Evolutionary conservation across 2,797 vertebrate genomes (phyloP), one percentile per base, ranked within the genome.

Genomic region (Acipenser oxyrinchus): DNA sequence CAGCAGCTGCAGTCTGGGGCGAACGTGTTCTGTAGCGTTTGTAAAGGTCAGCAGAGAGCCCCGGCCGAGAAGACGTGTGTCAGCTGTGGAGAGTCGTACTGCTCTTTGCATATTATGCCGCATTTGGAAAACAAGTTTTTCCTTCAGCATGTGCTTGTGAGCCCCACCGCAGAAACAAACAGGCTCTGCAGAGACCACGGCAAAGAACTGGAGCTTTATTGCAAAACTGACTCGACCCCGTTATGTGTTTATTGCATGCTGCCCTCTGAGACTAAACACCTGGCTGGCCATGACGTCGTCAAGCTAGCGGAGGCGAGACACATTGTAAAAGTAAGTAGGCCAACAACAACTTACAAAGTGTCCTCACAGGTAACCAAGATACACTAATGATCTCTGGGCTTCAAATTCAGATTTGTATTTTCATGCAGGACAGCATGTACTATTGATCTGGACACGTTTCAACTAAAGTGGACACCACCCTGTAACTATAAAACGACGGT

Each of bases 221-320:
- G 74, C 49, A n/a, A 52, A 60, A 69, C 71, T 1, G 69, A 75
- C 13, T 13, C 23, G 8, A 69, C 65, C 8, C 62, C 71, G 1
- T 67, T 75, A 50, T 75, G 74, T 15, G 71, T 60, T 11, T 75
- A 66, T 48, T 73, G 71, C 51, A 71, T 71, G 71, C n/a, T 75
- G n/a, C 68, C 74, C 1, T 8, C 67, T 0, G 68, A 70, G 63
- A 18, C 55, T 8, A 52, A 51, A 18, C 71, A 73, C 48, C 49
- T 49, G 10, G 50, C 48, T 8, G 69, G 68, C 1, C 74, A 75
- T 51, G 65, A 60, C 8, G 68, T 75, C 1, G 51, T 73, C 9
- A 75, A 71, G 53, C 12, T 75, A 37, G 57, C 62, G 7, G 74
- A 75, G 6, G 49, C 70, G 12, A 8, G 9, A 23, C 4, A 57